A percentile compares a stretch with the other conserved stretches of the same genome.
These are phyloP conservation scores for Channa argus DNA, from an alignment of 2,113 vertebrate species.

Conservation along the genomic window DNA sequence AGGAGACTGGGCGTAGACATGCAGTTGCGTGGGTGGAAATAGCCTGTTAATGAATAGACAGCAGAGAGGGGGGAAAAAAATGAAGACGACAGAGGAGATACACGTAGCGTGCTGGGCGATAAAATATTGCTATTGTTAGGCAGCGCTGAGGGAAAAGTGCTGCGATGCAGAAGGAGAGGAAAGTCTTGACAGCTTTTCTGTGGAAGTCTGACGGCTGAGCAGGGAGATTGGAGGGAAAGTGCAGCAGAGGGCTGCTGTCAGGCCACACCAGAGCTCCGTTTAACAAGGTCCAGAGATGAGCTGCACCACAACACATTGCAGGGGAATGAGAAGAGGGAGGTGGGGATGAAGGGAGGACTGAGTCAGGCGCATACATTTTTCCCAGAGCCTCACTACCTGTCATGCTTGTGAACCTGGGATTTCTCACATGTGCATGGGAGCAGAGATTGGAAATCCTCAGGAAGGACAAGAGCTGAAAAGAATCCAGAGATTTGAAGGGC, in stretches of 20 bases:
- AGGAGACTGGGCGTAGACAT: constrained; percentile 64
- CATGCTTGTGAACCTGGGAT: constrained; percentile 54
- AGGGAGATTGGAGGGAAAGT: constrained; percentile 79
- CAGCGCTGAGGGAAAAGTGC: constrained; percentile 75
- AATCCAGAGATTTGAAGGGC: constrained; percentile 57
- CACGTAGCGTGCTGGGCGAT: constrained; percentile 69
- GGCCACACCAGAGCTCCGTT: constrained; percentile 81
- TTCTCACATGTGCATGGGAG: constrained; percentile 61
- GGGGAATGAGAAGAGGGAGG: constrained; percentile 56
- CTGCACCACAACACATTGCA: constrained; percentile 72
- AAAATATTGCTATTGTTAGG: constrained; percentile 82
- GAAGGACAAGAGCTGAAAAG: constrained; percentile 30
- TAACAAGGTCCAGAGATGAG: constrained; percentile 84
- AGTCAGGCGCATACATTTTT: constrained; percentile 60
- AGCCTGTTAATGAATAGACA: constrained; percentile 82
- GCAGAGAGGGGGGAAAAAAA: constrained; percentile 27
- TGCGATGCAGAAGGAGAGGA: constrained; percentile 78
- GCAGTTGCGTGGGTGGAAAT: constrained; percentile 68
- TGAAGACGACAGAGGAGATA: constrained; percentile 68
- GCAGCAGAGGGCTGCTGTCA: constrained; percentile 83
- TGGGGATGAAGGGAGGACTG: constrained; percentile 29
- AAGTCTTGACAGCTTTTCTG: constrained; percentile 84
- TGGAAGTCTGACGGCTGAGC: constrained; percentile 80
- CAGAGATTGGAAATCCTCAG: constrained; percentile 64
- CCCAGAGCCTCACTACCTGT: constrained; percentile 65